Evolutionary conservation across 2,888 invertebrate genomes (phyloP), one percentile per base, ranked within the genome.

Genomic region (Drosophila paranaensis): DNA sequence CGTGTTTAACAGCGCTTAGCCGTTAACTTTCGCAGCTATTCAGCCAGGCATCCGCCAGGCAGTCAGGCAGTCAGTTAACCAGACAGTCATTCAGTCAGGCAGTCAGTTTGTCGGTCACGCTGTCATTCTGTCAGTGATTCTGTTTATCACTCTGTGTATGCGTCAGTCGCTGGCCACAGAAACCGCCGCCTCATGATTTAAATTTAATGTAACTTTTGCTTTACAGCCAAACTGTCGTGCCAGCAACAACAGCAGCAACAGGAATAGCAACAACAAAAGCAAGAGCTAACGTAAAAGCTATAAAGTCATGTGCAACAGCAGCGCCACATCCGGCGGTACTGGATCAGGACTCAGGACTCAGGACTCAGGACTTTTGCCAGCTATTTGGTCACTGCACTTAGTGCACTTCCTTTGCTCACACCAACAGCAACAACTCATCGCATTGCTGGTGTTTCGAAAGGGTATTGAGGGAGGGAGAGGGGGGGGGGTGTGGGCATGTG

Each of bases 381-480:
- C 79, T 68, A 74, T 82, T 87, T 84, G 82, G 82, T 79, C 85
- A 88, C 82, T 86, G 82, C 85, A 85, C 85, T 88, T 86, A 79
- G 82, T 72, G 79, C 74, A 85, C 81, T 77, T 80, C 80, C 78
- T 73, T 75, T 67, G 57, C 81, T 71, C 82, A 64, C 60, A 60
- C 54, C 61, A 61, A 33, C 63, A 40, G 10, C 16, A 40, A n/a
- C 35, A 55, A 39, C 56, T 46, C 13, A 39, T 48, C 40, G 74
- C 74, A 75, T 78, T 82, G 68, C 75, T 82, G 80, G 71, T 78
- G 74, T 70, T 84, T 79, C 65, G 27, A 42, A n/a, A 16, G 60
- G 53, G 25, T 51, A 40, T 40, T 11, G 30, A 46, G 20, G 0
- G 20, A 2, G 20, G 20, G 30, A 46, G 20, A 1, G 20, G 20